These are phyloP conservation scores for Cherax quadricarinatus DNA, from an alignment of 1,140 invertebrate species.

Conservation along the genomic window DNA sequence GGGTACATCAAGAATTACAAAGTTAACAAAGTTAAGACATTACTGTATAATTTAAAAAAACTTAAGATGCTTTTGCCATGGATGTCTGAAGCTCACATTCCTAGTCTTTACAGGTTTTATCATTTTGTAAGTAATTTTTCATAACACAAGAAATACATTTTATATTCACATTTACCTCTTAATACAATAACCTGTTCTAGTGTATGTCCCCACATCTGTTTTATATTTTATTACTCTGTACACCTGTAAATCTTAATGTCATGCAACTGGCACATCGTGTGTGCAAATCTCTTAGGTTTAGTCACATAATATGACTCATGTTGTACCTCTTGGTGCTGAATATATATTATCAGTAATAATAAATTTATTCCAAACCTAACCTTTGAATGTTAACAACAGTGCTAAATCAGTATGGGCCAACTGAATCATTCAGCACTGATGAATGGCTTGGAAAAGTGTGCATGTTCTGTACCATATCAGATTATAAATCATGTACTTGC, in stretches of 20 bases:
- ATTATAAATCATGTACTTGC: no score
- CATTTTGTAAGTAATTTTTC: constrained; percentile 44
- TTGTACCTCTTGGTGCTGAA: constrained; percentile 64
- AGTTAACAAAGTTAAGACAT: not conserved
- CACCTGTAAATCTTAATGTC: constrained; percentile 29
- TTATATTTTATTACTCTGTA: constrained; percentile 56
- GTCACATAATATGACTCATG: constrained; percentile 26
- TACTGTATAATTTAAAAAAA: not conserved
- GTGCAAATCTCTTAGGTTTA: constrained; percentile 33
- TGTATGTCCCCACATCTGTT: constrained; percentile 2
- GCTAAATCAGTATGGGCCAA: no score
- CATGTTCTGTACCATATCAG: no score
- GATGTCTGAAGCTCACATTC: constrained; percentile 51
- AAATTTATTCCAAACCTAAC: not conserved
- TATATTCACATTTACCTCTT: constrained; percentile 23
- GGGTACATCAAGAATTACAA: not conserved
- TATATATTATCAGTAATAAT: constrained; percentile 33
- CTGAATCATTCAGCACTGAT: no score
- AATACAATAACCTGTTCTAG: constrained; percentile 42
- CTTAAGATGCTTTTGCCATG: constrained; percentile 31
- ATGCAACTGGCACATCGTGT: constrained; percentile 1
- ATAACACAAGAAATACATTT: constrained; percentile 15
- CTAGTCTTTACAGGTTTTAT: constrained; percentile 56
- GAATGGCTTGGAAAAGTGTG: no score
- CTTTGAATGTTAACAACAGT: not conserved